phyloP scores from a whole-genome alignment of 2,113 vertebrate genomes.

The Scopus umbretta region DNA sequence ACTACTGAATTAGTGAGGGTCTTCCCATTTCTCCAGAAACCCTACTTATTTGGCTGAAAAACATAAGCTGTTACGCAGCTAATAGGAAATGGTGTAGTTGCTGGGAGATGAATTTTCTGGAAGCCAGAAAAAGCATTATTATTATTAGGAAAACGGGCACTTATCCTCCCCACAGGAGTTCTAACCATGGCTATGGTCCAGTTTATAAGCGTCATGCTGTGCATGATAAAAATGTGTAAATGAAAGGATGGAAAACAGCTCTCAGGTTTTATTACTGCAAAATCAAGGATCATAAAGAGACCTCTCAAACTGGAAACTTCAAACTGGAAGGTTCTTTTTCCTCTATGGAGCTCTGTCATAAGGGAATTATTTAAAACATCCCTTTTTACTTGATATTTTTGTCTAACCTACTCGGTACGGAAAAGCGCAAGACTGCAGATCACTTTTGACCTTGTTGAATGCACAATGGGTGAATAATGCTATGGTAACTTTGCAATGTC shows the following conservation, averaged over 20 bases:
- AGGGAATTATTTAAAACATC: neutral
- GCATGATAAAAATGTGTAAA: constrained; percentile 30
- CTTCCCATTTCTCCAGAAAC: neutral
- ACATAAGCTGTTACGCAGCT: neutral
- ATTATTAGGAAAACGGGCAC: constrained; percentile 12
- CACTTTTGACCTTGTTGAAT: neutral
- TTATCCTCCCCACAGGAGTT: neutral
- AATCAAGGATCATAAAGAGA: constrained; percentile 31
- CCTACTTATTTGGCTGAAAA: constrained; percentile 3
- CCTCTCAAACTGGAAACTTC: neutral
- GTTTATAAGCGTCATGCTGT: neutral
- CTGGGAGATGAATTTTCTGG: constrained; percentile 22
- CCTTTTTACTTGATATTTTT: neutral
- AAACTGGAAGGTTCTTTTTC: neutral
- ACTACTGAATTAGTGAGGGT: neutral
- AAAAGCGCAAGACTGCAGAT: neutral
- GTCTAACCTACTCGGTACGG: neutral
- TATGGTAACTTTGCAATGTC: neutral
- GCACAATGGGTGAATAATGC: neutral
- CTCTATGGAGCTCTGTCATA: neutral
- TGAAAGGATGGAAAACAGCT: constrained; percentile 33
- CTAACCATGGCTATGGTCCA: constrained; percentile 4
- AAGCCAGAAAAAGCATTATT: constrained; percentile 10
- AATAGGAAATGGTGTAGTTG: neutral
- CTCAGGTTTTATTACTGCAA: constrained; percentile 20